Evolutionary conservation across 2,888 invertebrate genomes (phyloP).

Genomic region (Halocaridina rubra): DNA sequence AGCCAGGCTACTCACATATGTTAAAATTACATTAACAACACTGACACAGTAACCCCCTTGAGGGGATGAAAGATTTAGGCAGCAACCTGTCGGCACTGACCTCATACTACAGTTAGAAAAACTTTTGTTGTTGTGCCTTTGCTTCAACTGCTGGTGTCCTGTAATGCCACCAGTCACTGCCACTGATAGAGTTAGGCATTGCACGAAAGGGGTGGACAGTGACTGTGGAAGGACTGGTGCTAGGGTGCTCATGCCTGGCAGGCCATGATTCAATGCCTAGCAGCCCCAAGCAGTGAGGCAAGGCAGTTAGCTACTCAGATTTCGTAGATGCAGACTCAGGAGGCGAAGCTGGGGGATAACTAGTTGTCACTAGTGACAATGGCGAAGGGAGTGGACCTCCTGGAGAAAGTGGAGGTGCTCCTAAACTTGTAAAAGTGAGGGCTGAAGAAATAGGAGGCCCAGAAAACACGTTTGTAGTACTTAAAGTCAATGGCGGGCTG

Average conservation of each 20-base stretch:
- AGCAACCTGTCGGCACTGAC: not conserved
- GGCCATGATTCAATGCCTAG: not conserved
- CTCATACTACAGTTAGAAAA: not conserved
- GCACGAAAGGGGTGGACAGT: slow-evolving; percentile 21
- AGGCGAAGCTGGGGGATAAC: slow-evolving; percentile 58
- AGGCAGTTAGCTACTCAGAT: slow-evolving; percentile 45
- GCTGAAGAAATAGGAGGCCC: slow-evolving; percentile 60
- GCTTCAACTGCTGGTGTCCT: slow-evolving; percentile 12
- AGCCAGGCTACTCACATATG: slow-evolving; percentile 22
- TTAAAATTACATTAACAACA: slow-evolving; percentile 21
- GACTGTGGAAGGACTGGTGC: not conserved
- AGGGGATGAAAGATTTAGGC: slow-evolving; percentile 9
- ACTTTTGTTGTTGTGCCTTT: slow-evolving; percentile 3
- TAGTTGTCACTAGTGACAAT: slow-evolving; percentile 56
- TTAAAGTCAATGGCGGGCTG: slow-evolving; percentile 60
- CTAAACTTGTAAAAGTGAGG: slow-evolving; percentile 57
- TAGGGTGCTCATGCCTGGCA: not conserved
- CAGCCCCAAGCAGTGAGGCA: not conserved
- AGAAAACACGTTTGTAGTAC: slow-evolving; percentile 40
- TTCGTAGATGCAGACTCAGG: slow-evolving; percentile 51
- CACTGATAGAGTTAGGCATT: slow-evolving; percentile 5
- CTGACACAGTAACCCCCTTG: slow-evolving; percentile 15
- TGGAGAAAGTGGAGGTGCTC: slow-evolving; percentile 59
- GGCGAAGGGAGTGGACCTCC: slow-evolving; percentile 57
- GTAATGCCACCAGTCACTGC: slow-evolving; percentile 16